Conservation (phyloP, 2,797 vertebrate genomes). For the Anisognathus igniventris region DNA sequence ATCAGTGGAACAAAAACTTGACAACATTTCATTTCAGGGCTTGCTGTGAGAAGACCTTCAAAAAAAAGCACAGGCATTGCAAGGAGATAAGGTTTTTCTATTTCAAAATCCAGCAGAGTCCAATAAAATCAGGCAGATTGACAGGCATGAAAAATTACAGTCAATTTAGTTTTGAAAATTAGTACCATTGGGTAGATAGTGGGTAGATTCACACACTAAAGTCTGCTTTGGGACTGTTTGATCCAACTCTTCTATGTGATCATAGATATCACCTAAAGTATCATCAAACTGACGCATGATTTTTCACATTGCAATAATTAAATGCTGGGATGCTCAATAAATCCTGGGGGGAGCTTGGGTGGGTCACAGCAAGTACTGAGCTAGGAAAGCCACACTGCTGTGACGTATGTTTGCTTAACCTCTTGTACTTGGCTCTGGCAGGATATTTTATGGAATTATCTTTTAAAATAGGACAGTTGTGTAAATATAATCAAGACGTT, state of each 20-base stretch:
- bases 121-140: slow-evolving; percentile 15
- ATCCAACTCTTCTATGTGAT: background rate
- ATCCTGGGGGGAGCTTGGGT: background rate
- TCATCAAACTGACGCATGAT: background rate
- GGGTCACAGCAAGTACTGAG: background rate
- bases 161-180: slow-evolving; percentile 18
- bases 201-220: background rate
- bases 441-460: background rate
- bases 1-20: background rate
- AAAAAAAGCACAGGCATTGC: background rate
- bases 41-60: background rate
- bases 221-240: background rate
- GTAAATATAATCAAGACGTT: background rate
- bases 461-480: background rate
- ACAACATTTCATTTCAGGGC: background rate
- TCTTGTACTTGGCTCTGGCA: background rate
- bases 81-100: background rate
- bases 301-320: background rate
- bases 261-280: background rate
- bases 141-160: background rate
- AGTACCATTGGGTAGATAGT: background rate
- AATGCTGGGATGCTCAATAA: background rate
- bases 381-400: background rate
- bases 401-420: background rate
- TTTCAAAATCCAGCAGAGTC: background rate